Evolutionary conservation across 1,140 invertebrate genomes (phyloP), one percentile per base, ranked within the genome.

Genomic region (Gryon sp.): DNA sequence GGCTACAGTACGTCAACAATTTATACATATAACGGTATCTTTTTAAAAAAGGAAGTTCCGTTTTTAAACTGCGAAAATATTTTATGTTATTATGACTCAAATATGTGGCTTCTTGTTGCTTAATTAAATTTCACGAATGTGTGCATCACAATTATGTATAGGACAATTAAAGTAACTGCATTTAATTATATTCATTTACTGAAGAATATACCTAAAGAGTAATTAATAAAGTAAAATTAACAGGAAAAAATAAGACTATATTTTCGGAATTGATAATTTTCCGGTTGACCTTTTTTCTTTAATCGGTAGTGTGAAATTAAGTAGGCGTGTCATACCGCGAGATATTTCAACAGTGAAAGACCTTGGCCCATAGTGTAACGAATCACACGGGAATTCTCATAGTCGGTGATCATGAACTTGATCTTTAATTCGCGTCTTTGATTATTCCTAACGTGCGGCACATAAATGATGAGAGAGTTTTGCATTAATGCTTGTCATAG

Each of bases 341-440:
- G 26, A 50, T 40, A 52, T 76, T 65, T 66, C 70, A 66, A 24
- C 52, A 43, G 46, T 60, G 45, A 77, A 72, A 62, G 75, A 77
- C 75, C 74, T 77, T 77, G 74, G 74, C 74, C 74, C 74, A n/a
- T n/a, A 77, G 66, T 77, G 60, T 66, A 77, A 77, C 74, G 74
- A 77, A 77, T 77, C 60, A 60, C 24, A 55, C 15, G 46, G 60
- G 48, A 63, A 72, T 72, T 66, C 45, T 45, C 28, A 52, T 40
- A 74, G 14, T 9, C 53, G 43, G 40, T 59, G 60, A 32, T 72
- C 66, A 41, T 77, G 74, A 77, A 77, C 74, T 77, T 77, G 65
- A 77, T 77, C 74, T 76, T 76, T 45, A 41, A 65, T 62, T 66
- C 46, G 26, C 45, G 18, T 43, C 52, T 52, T 60, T 66, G 63